Conservation (phyloP, 2,113 vertebrate species). For the Megaceryle maxima region DNA sequence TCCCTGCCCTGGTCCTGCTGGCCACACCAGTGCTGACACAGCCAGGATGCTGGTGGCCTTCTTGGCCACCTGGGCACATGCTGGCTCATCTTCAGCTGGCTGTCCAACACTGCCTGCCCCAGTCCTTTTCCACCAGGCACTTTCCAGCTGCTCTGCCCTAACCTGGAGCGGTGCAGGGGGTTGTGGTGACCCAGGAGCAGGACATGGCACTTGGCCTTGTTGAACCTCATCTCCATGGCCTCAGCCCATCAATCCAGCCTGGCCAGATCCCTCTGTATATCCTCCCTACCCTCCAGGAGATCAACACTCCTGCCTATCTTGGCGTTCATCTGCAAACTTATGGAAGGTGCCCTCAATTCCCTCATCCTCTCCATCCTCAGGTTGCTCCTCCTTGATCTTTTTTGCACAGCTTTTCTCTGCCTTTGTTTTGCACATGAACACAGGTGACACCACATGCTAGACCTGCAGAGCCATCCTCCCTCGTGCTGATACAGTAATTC, state of each 20-base stretch:
- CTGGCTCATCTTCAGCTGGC: too few species aligned
- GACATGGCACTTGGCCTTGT: neutral
- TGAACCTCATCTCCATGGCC: neutral
- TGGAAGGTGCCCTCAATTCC: neutral
- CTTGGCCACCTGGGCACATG: too few species aligned
- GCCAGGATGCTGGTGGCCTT: too few species aligned
- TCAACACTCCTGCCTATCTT: neutral
- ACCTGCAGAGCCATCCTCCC: neutral
- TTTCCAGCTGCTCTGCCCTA: neutral
- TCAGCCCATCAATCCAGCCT: neutral
- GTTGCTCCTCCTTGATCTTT: neutral
- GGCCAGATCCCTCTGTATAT: neutral
- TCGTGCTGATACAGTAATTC: fast-evolving
- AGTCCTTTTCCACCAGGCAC: neutral
- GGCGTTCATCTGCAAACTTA: neutral
- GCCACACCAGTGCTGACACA: too few species aligned
- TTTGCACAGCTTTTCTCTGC: neutral
- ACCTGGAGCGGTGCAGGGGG: neutral
- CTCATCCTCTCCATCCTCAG: neutral
- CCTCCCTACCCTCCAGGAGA: neutral
- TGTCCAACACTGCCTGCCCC: too few species aligned
- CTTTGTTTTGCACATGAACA: neutral
- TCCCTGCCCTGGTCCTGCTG: too few species aligned
- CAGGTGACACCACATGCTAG: fast-evolving
- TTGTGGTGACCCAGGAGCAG: neutral